Percentiles rank a stretch among this genome's conserved stretches.
phyloP scores from a whole-genome alignment of 2,888 invertebrate genomes.

The Dasysyrphus albostriatus region DNA sequence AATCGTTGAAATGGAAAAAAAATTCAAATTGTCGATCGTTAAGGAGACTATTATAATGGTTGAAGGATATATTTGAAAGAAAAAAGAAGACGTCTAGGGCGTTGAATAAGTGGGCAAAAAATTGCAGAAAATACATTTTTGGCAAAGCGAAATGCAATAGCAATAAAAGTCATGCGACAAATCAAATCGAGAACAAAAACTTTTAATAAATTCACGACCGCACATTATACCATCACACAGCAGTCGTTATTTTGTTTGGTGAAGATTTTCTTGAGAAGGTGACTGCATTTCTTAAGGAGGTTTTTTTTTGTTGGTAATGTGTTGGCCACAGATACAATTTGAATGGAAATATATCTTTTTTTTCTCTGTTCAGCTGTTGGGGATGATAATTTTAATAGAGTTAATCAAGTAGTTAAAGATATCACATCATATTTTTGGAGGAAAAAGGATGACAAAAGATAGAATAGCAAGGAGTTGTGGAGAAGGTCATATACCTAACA shows the following conservation, averaged over 20 bases:
- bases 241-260: background rate
- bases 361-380: background rate
- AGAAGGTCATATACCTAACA: too few relatives aligned
- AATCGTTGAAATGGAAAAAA: constrained; percentile 67
- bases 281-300: constrained; percentile 35
- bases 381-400: background rate
- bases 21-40: constrained; percentile 71
- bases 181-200: constrained; percentile 66
- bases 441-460: too few relatives aligned
- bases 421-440: too few relatives aligned
- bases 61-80: background rate
- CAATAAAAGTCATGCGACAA: constrained; percentile 74
- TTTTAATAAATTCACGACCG: constrained; percentile 71
- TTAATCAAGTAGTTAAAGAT: too few relatives aligned
- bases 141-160: constrained; percentile 69
- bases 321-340: background rate
- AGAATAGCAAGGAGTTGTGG: too few relatives aligned
- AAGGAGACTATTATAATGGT: constrained; percentile 32
- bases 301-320: background rate
- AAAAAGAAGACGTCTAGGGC: background rate
- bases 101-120: constrained; percentile 15
- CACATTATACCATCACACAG: constrained; percentile 32
- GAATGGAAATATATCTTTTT: background rate
- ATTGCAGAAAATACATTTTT: constrained; percentile 55
- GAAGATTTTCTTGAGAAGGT: constrained; percentile 52